Conservation (phyloP, 2,113 vertebrate species). For the Thomomys bottae region DNA sequence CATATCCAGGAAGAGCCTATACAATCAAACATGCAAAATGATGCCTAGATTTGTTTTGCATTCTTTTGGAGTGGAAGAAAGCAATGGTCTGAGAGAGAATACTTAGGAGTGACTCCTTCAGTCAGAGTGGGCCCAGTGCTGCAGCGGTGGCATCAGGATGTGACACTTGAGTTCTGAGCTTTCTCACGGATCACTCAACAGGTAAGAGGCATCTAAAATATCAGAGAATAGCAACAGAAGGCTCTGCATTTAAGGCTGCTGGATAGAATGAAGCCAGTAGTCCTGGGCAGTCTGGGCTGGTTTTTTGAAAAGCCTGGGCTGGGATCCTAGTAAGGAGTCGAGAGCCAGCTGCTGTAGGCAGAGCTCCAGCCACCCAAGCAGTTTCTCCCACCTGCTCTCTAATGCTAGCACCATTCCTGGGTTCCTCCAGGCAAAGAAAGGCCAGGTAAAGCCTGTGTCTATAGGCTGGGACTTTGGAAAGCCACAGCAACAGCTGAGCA, state of each 20-base stretch:
- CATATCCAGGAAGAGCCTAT: neutral
- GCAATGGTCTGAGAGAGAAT: neutral
- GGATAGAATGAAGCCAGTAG: accelerated
- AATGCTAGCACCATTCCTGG: neutral
- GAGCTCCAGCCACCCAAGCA: accelerated
- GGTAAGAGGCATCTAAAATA: neutral
- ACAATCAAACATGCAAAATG: neutral
- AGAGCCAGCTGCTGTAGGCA: too few species aligned
- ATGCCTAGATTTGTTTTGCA: neutral
- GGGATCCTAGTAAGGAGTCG: accelerated
- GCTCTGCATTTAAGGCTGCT: neutral
- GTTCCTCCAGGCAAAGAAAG: neutral
- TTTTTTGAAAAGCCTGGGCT: neutral
- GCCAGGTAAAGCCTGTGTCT: neutral
- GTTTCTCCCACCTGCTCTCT: neutral
- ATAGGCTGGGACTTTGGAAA: neutral
- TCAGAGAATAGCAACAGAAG: neutral
- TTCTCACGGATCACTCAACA: neutral
- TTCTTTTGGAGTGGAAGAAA: neutral
- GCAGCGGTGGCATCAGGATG: neutral
- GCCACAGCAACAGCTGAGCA: slow-evolving; percentile 12
- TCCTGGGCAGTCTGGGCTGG: neutral
- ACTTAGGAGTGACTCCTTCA: neutral
- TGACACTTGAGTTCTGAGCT: neutral
- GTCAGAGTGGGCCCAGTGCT: neutral